Base-by-base conservation (phyloP, 2,113 vertebrate genomes). In the Bettongia penicillata region DNA sequence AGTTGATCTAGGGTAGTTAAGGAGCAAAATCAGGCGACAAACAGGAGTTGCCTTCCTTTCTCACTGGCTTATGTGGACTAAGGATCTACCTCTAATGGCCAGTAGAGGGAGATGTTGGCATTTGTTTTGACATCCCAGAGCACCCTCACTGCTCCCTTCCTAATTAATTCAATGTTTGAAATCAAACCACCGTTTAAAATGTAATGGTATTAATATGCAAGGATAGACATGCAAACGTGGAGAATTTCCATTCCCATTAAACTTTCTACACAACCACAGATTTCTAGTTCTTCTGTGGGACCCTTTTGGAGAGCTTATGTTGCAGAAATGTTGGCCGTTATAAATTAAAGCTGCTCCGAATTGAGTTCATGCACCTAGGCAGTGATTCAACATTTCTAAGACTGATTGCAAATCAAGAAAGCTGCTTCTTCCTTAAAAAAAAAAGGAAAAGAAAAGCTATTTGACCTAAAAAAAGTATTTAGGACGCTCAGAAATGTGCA, bases 71-170 rank as follows among this genome's bases (percentile, higher is more conserved):
- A 31, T 22, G 51, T 68, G 91, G 26, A 96, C 6, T 26, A 91
- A n/a, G 0, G 90, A 25, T 49, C 49, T 55, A 94, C 25, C 2
- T 0, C 0, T 52, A 2, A 2, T 0, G 1, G 61, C 95, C 99
- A 98, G 98, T 94, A 99, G 99, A 98, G 99, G 98, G 99, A 97
- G 98, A 94, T 97, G 96, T 98, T 96, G 97, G 96, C 97, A 98
- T 98, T 97, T 97, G 93, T 97, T 98, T 98, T 91, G n/a, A 47
- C 1, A 8, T 37, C 93, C 25, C 52, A 95, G 89, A 37, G 19
- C 52, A 43, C 9, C 94, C 95, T 50, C 24, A 24, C 95, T 91
- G 8, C 96, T 57, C 51, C 97, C 93, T 96, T 1, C 94, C 98
- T 97, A 95, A 97, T 98, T 98, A 98, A 95, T 97, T 98, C 98